These are phyloP conservation scores for Paramuricea clavata DNA, from an alignment of 92 coral and sea anemone species.

Conservation along the genomic window DNA sequence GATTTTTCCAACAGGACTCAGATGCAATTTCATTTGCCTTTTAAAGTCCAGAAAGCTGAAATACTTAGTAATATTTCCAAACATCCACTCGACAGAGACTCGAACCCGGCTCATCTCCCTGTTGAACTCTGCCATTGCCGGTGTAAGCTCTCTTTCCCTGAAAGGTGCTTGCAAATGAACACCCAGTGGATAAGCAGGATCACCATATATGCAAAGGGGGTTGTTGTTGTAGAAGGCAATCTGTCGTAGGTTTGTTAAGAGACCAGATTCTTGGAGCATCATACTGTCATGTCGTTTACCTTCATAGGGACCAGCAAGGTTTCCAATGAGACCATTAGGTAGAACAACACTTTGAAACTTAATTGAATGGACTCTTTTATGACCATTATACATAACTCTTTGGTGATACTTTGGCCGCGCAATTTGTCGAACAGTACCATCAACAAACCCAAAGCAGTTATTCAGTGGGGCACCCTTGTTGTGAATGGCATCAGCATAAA, in stretches of 20 bases:
- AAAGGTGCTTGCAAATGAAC: constrained; percentile 29
- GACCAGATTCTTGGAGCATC: constrained; percentile 34
- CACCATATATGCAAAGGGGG: constrained; percentile 22
- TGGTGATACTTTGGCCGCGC: constrained; percentile 15
- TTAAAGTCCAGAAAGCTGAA: constrained; percentile 24
- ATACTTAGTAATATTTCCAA: constrained; percentile 35
- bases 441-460: constrained; percentile 41
- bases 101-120: constrained; percentile 11
- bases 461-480: constrained; percentile 9
- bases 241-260: not conserved
- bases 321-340: constrained; percentile 36
- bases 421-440: constrained; percentile 41
- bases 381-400: constrained; percentile 24
- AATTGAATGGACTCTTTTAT: constrained; percentile 24
- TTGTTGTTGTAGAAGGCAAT: constrained; percentile 30
- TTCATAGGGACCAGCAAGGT: constrained; percentile 22
- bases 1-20: constrained; percentile 21
- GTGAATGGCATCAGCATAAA: constrained; percentile 6
- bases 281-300: constrained; percentile 35
- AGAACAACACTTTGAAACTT: constrained; percentile 41
- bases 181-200: constrained; percentile 34
- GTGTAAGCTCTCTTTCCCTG: constrained; percentile 2
- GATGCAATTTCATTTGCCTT: constrained; percentile 5
- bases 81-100: constrained; percentile 43
- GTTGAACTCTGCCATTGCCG: not conserved